Percentiles rank a stretch among this genome's conserved stretches.
Conservation (phyloP, 2,888 invertebrate genomes). For the Scotopteryx bipunctaria region DNA sequence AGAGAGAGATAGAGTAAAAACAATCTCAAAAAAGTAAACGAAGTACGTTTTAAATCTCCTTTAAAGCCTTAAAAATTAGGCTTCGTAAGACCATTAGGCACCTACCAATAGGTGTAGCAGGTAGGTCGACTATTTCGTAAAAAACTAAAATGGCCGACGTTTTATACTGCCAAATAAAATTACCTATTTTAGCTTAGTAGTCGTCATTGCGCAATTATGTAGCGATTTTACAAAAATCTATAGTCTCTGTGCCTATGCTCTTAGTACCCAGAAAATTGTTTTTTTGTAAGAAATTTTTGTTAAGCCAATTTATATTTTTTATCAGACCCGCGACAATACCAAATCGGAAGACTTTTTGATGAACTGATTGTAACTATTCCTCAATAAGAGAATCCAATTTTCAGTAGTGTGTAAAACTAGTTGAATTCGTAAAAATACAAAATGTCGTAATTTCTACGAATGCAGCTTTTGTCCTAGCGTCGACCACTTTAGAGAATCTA, state of each 20-base stretch:
- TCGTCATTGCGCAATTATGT: background rate
- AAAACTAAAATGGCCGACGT: constrained; percentile 21
- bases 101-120: background rate
- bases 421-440: constrained; percentile 33
- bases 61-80: constrained; percentile 13
- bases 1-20: constrained; percentile 50
- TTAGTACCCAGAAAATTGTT: constrained; percentile 9
- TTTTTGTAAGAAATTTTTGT: constrained; percentile 2
- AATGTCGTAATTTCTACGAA: constrained; percentile 27
- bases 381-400: constrained; percentile 55
- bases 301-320: constrained; percentile 18
- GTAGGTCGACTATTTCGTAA: constrained; percentile 5
- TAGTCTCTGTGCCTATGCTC: background rate
- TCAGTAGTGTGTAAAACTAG: constrained; percentile 50
- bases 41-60: constrained; percentile 1
- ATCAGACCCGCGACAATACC: constrained; percentile 59
- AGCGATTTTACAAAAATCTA: constrained; percentile 5
- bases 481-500: constrained; percentile 48
- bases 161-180: constrained; percentile 23
- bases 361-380: constrained; percentile 57
- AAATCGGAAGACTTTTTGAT: constrained; percentile 51
- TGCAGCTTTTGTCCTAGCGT: constrained; percentile 39
- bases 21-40: constrained; percentile 43
- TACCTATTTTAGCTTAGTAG: constrained; percentile 12
- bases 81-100: constrained; percentile 15